Evolutionary conservation across 2,888 invertebrate species (phyloP), one percentile per base, ranked within the genome.

Genomic region (Drosophila atroscutellata): DNA sequence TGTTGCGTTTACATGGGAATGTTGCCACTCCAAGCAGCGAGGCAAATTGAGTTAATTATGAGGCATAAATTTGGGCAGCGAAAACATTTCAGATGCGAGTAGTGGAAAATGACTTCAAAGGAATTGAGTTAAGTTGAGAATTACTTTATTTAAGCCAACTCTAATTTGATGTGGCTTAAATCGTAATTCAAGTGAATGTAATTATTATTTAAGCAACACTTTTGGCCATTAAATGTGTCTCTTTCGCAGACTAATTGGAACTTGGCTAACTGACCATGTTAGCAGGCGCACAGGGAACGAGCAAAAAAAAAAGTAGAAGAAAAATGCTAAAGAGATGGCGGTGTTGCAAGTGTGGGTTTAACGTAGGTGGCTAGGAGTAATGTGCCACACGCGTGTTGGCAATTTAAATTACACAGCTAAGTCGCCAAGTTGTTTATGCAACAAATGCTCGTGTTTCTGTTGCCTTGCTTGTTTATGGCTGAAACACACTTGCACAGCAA

Each of bases 1-100:
- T 86, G 73, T 74, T 81, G 65, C 76, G 77, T 80, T 90, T 77
- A 70, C 72, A 72, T 70, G 64, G 37, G 26, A 66, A 34, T 52
- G 62, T 68, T 45, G 69, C 39, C 69, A 64, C 59, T n/a, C 20
- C 18, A 2, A n/a, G 36, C 15, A n/a, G 60, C 50, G 57, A 54
- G 59, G 62, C 20, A 76, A 77, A 77, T 67, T 64, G 64, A 68
- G 61, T 80, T 68, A 77, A 76, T 72, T 64, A 42, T 64, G 60
- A 28, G 20, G 20, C 51, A 75, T 47, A 60, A 11, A 62, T 67
- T 28, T 28, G 51, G 54, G 13, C 3, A 39, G 11, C 15, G 37
- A 28, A 50, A 11, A 9, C 15, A 24, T 24, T 18, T n/a, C 4
- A 32, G 15, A 45, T 24, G 34, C 34, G 9, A 24, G 13, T 18